Percentiles rank a stretch among this genome's conserved stretches.
phyloP scores from a whole-genome alignment of 2,888 invertebrate genomes.

The Nomada goodeniana region DNA sequence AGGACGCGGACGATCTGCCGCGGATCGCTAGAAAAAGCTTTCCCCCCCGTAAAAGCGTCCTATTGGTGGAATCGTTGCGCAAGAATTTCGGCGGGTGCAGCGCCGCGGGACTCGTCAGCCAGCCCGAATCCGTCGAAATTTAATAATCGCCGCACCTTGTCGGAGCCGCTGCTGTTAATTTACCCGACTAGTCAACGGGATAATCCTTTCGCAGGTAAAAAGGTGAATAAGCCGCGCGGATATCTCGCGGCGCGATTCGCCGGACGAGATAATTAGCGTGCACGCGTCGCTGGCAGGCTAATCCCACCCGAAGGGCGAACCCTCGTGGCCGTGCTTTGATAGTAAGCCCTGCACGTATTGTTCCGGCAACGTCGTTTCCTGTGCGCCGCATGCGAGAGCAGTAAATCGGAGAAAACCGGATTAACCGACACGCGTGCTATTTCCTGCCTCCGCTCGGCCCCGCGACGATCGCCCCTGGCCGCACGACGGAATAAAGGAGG shows the following conservation, averaged over 20 bases:
- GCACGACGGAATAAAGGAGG: neutral
- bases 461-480: neutral
- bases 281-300: conserved; percentile 22
- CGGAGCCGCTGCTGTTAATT: neutral
- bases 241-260: neutral
- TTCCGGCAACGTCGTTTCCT: conserved; percentile 32
- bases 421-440: conserved; percentile 43
- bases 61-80: neutral
- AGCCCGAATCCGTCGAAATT: neutral
- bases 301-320: conserved; percentile 39
- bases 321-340: conserved; percentile 27
- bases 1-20: too few species aligned
- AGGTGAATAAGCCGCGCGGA: neutral
- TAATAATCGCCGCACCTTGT: neutral
- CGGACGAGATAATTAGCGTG: conserved; percentile 39
- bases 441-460: neutral
- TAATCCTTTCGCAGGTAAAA: conserved; percentile 3
- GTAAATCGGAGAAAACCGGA: conserved; percentile 61
- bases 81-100: neutral
- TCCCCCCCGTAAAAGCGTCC: too few species aligned
- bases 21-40: too few species aligned
- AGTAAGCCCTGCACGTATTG: conserved; percentile 53
- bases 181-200: neutral
- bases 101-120: neutral
- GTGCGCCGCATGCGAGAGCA: conserved; percentile 46